Evolutionary conservation across 2,888 invertebrate species (phyloP).

Genomic region (Caenorhabditis doughertyi): DNA sequence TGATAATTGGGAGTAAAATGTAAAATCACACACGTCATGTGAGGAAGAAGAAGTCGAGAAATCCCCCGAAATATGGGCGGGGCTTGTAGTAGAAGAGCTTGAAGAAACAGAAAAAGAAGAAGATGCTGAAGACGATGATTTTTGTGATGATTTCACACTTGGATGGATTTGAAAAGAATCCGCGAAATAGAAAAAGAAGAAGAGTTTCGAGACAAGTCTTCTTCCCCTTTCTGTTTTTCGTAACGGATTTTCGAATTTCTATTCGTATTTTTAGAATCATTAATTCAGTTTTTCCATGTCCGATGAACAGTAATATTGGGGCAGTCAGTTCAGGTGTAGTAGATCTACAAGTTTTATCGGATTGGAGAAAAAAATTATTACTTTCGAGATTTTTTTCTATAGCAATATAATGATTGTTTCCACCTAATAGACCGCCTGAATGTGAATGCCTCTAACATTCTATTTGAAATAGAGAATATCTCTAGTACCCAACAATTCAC

Average conservation of each 20-base stretch:
- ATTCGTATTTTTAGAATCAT: background rate
- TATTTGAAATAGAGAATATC: too few relatives aligned
- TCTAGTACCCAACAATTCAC: too few relatives aligned
- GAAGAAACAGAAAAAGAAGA: constrained; percentile 1
- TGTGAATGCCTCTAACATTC: too few relatives aligned
- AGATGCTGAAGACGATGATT: constrained; percentile 27
- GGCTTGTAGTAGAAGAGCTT: constrained; percentile 19
- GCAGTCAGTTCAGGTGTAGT: too few relatives aligned
- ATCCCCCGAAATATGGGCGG: constrained; percentile 30
- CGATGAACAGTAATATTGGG: too few relatives aligned
- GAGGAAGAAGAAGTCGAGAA: constrained; percentile 22
- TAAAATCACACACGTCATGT: constrained; percentile 31
- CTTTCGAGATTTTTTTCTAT: too few relatives aligned
- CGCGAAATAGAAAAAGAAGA: constrained; percentile 26
- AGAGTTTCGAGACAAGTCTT: constrained; percentile 25
- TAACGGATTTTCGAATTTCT: background rate
- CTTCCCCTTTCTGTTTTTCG: constrained; percentile 7
- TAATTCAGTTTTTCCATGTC: background rate
- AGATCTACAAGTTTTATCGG: too few relatives aligned
- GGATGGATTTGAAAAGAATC: constrained; percentile 53
- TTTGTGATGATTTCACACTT: constrained; percentile 42
- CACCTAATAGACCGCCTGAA: too few relatives aligned
- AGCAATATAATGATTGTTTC: too few relatives aligned
- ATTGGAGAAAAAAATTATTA: too few relatives aligned
- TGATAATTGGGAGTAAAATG: constrained; percentile 55